A percentile compares a stretch with the other conserved stretches of the same genome.
Conservation (phyloP, 2,888 invertebrate genomes). For the Seira musarum region DNA sequence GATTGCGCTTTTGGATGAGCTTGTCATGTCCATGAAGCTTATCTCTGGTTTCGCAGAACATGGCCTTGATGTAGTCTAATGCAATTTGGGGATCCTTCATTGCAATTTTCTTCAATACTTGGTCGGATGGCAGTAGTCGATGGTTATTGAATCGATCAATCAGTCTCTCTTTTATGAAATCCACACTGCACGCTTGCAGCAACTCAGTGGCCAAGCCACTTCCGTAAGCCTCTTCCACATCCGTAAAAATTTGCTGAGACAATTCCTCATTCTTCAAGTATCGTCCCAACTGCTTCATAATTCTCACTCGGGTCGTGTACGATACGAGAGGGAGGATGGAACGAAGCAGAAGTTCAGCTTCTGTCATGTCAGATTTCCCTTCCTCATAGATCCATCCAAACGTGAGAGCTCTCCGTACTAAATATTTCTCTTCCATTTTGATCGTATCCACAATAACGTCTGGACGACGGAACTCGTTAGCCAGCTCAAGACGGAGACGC, state of each 20-base stretch:
- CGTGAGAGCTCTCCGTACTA: constrained; percentile 42
- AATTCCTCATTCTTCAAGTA: constrained; percentile 48
- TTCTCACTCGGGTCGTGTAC: constrained; percentile 43
- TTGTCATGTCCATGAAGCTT: constrained; percentile 42
- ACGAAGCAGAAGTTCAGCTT: constrained; percentile 44
- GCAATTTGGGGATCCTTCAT: constrained; percentile 53
- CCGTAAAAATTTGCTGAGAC: constrained; percentile 40
- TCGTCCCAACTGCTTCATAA: constrained; percentile 37
- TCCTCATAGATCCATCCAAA: constrained; percentile 52
- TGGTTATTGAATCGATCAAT: constrained; percentile 52
- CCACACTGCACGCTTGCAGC: constrained; percentile 38
- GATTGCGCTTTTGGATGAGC: constrained; percentile 29
- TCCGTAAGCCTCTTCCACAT: constrained; percentile 49
- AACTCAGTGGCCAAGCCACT: constrained; percentile 44
- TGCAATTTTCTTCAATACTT: constrained; percentile 49
- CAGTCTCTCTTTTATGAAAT: constrained; percentile 46
- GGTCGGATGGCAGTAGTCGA: constrained; percentile 47
- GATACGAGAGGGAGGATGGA: constrained; percentile 40
- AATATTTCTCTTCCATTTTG: constrained; percentile 50
- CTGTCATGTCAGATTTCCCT: constrained; percentile 45
- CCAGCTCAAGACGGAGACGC: constrained; percentile 52
- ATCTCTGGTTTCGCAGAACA: constrained; percentile 43
- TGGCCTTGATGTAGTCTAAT: constrained; percentile 43
- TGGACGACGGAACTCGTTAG: constrained; percentile 38
- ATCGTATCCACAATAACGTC: constrained; percentile 46